A percentile compares a stretch with the other conserved stretches of the same genome.
Evolutionary conservation across 2,113 vertebrate genomes (phyloP).

Genomic region (Lanius collurio): DNA sequence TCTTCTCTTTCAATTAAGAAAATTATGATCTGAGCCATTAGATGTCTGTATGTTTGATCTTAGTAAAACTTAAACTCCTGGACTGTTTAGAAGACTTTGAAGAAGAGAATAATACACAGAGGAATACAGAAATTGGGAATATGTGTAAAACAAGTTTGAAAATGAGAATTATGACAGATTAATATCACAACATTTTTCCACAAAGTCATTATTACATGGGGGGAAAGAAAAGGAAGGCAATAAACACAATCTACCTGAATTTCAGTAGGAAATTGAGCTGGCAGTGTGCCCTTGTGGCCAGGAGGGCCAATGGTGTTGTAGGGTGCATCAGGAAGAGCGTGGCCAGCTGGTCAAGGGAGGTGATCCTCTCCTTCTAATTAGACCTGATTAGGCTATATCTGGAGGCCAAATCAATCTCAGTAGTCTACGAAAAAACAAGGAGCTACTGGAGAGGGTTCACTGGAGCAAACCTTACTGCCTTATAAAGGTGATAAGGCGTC

Average conservation of each 20-base stretch:
- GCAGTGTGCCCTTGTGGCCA: too few relatives aligned
- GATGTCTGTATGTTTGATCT: not conserved
- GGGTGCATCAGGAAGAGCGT: not conserved
- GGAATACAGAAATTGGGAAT: not conserved
- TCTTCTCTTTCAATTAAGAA: not conserved
- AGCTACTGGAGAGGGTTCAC: not conserved
- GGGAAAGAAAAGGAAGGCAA: not conserved
- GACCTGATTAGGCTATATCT: not conserved
- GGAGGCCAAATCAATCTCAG: not conserved
- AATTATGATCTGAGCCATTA: not conserved
- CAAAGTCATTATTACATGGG: not conserved
- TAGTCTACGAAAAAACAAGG: not conserved
- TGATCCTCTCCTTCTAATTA: not conserved
- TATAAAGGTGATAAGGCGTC: not conserved
- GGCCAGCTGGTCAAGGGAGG: rapidly evolving
- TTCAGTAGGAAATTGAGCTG: not conserved
- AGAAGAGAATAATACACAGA: not conserved
- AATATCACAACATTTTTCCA: not conserved
- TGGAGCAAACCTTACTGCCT: too few relatives aligned
- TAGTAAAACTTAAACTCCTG: not conserved
- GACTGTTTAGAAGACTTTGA: not conserved
- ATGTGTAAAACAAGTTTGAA: not conserved
- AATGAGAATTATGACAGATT: not conserved
- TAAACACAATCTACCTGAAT: not conserved
- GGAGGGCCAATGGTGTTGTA: not conserved